phyloP scores from a whole-genome alignment of 2,797 vertebrate species.

The Myripristis murdjan region DNA sequence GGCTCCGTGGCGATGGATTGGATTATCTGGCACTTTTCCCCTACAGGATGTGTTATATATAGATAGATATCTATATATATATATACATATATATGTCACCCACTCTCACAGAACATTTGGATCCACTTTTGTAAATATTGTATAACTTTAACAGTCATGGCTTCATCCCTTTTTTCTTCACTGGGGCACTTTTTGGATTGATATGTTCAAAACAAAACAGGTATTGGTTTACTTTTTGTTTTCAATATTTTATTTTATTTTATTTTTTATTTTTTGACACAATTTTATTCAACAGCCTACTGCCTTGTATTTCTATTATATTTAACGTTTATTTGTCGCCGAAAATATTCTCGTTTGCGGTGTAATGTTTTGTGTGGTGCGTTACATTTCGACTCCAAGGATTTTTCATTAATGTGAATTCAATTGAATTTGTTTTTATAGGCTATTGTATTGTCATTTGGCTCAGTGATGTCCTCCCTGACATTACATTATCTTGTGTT shows the following conservation, averaged over 20 bases:
- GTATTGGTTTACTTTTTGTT: conserved; percentile 39
- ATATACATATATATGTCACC: conserved; percentile 62
- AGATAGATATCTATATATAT: conserved; percentile 41
- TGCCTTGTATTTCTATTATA: conserved; percentile 77
- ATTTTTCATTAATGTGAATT: conserved; percentile 39
- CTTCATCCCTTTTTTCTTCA: conserved; percentile 73
- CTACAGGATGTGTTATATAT: conserved; percentile 65
- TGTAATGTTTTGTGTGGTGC: conserved; percentile 38
- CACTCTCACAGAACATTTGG: conserved; percentile 75
- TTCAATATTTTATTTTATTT: conserved; percentile 13
- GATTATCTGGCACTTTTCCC: conserved; percentile 81
- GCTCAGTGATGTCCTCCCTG: conserved; percentile 25
- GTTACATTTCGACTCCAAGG: conserved; percentile 27
- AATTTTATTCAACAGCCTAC: conserved; percentile 68
- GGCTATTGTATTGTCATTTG: conserved; percentile 36
- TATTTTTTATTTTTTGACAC: conserved; percentile 58
- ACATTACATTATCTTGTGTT: conserved; percentile 42
- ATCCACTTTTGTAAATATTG: conserved; percentile 87
- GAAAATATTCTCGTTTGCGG: conserved; percentile 58
- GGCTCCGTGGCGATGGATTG: conserved; percentile 70
- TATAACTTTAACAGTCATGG: conserved; percentile 85
- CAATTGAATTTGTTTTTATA: conserved; percentile 18
- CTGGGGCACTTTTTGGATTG: conserved; percentile 85
- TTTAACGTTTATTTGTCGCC: conserved; percentile 70
- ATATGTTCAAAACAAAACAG: conserved; percentile 75